Base-by-base conservation (phyloP, 2,888 invertebrate species). In the Cephalotes varians region DNA sequence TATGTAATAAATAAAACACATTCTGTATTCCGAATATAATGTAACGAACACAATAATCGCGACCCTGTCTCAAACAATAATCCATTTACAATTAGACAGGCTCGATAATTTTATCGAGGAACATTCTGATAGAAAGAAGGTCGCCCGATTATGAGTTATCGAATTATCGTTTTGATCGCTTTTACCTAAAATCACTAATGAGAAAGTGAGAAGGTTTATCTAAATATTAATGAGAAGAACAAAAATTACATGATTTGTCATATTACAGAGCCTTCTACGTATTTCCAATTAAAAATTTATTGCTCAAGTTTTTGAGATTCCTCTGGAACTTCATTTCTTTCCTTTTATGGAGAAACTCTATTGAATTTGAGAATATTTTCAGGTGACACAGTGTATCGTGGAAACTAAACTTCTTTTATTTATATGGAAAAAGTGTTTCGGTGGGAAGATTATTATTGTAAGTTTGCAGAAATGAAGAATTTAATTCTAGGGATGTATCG, bases 21-120 rank as follows among this genome's bases (percentile, higher is more conserved):
- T 12, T 28, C 40, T 54, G 58, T 18, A 56, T 76, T 47, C 44
- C 18, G n/a, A 60, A 21, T 64, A 58, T 31, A 31, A 62, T n/a
- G n/a, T n/a, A n/a, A n/a, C n/a, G n/a, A 62, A 54, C 47, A 34
- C 40, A 31, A 51, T 44, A 28, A 72, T 25, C 37, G 49, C 49
- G 25, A 51, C 34, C 47, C 49, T 31, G 18, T 25, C 49, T 28
- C 15, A 64, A 71, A 40, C 49, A 62, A 58, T 56, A 73, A 54
- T 64, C 25, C 28, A 60, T 49, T 82, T 69, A 37, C 49, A 64
- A 12, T 25, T 64, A 58, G 40, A n/a, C 25, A 62, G n/a, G 83
- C 65, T 81, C 67, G 49, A 83, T 83, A 72, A 67, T 73, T 83
- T 83, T 65, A 21, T 21, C 71, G 34, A 69, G 40, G 1, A 58